Evolutionary conservation across 2,888 invertebrate species (phyloP).

Genomic region (Aphodius granarius): DNA sequence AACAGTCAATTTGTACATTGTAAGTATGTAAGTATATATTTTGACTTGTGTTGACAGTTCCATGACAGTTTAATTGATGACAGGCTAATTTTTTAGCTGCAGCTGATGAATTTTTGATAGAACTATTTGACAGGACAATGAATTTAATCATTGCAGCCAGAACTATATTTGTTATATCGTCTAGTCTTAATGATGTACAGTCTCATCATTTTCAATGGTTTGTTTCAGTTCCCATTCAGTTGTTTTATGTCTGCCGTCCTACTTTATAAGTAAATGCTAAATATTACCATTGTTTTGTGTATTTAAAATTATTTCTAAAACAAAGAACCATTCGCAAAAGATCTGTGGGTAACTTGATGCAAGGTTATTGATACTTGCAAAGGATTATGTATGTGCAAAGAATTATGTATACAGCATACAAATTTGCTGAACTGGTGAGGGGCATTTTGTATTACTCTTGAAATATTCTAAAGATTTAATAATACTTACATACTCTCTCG

Average conservation of each 20-base stretch:
- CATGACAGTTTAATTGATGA: too few species aligned
- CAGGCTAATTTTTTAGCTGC: too few species aligned
- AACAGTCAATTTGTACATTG: too few species aligned
- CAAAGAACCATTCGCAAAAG: not conserved
- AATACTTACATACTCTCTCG: too few species aligned
- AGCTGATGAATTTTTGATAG: too few species aligned
- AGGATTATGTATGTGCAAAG: not conserved
- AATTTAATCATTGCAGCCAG: too few species aligned
- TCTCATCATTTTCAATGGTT: not conserved
- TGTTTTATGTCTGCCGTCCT: not conserved
- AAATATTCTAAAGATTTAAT: too few species aligned
- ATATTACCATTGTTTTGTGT: not conserved
- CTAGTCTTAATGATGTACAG: not conserved
- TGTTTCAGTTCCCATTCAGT: not conserved
- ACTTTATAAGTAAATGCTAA: not conserved
- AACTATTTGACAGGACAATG: too few species aligned
- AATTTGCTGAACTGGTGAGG: not conserved
- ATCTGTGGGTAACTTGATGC: not conserved
- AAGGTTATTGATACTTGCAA: not conserved
- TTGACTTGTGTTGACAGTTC: too few species aligned
- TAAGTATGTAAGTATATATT: too few species aligned
- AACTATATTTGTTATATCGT: not conserved
- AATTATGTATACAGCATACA: not conserved
- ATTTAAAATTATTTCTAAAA: not conserved
- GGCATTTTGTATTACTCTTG: too few species aligned